Conservation (phyloP, 2,113 vertebrate species). For the Rhea pennata region DNA sequence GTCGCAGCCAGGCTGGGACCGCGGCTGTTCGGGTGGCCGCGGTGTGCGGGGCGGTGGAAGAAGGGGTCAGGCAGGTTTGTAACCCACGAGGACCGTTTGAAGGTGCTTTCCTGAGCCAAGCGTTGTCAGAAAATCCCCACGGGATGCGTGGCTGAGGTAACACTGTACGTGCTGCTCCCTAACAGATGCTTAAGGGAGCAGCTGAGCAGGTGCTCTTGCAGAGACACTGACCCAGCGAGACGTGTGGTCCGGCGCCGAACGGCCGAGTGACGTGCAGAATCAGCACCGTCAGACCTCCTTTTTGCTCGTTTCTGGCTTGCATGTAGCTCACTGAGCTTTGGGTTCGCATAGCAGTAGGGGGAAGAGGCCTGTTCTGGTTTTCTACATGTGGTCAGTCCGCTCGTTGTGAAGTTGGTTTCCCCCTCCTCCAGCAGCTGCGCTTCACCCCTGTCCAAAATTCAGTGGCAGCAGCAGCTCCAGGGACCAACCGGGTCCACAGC, state of each 20-base stretch:
- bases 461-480: neutral
- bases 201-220: neutral
- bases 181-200: too few species aligned
- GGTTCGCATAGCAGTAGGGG: too few species aligned
- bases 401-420: too few species aligned
- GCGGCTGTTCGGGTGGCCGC: too few species aligned
- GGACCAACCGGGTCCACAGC: fast-evolving
- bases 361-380: neutral
- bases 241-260: neutral
- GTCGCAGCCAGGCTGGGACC: too few species aligned
- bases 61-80: neutral
- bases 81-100: neutral
- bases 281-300: neutral
- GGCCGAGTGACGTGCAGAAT: neutral
- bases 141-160: neutral
- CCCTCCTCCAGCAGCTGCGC: neutral
- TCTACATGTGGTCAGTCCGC: too few species aligned
- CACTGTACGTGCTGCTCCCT: too few species aligned
- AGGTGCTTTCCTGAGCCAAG: neutral
- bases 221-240: neutral
- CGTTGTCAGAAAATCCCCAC: neutral
- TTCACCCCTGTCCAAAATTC: neutral
- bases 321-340: neutral
- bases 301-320: neutral
- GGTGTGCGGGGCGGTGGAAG: neutral